Percentiles rank a stretch among this genome's conserved stretches.
Conservation (phyloP, 2,797 vertebrate species). For the Falco concolor region DNA sequence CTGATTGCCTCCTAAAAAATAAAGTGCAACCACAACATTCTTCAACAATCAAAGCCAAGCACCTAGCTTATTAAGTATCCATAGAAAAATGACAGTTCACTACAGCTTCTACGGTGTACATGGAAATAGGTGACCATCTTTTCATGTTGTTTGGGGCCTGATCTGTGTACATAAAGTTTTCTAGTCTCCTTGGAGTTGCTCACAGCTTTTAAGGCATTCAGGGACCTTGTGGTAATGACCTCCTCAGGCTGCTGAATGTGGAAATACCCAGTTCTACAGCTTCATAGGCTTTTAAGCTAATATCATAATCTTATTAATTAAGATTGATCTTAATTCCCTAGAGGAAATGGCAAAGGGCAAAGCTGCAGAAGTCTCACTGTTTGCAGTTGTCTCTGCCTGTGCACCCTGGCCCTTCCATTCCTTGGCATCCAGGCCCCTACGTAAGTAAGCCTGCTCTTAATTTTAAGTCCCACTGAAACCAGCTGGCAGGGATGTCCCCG, state of each 20-base stretch:
- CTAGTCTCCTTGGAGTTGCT: not conserved
- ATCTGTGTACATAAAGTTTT: not conserved
- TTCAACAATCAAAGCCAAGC: not conserved
- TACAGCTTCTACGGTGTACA: not conserved
- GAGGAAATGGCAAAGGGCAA: not conserved
- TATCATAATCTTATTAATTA: not conserved
- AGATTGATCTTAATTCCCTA: not conserved
- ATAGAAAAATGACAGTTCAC: not conserved
- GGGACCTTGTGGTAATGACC: not conserved
- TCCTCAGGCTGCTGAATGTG: accelerated
- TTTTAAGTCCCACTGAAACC: not conserved
- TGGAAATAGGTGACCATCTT: not conserved
- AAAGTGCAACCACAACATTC: not conserved
- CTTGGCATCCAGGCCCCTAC: not conserved
- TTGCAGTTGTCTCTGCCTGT: not conserved
- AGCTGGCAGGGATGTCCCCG: not conserved
- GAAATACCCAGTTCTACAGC: not conserved
- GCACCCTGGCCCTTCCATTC: not conserved
- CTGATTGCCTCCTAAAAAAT: not conserved
- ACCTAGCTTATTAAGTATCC: not conserved
- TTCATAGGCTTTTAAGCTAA: not conserved
- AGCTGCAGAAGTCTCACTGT: not conserved
- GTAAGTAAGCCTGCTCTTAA: not conserved
- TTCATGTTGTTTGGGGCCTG: not conserved
- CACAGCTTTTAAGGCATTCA: not conserved